Base-by-base conservation (phyloP, 2,797 vertebrate genomes). In the Borostomias antarcticus region DNA sequence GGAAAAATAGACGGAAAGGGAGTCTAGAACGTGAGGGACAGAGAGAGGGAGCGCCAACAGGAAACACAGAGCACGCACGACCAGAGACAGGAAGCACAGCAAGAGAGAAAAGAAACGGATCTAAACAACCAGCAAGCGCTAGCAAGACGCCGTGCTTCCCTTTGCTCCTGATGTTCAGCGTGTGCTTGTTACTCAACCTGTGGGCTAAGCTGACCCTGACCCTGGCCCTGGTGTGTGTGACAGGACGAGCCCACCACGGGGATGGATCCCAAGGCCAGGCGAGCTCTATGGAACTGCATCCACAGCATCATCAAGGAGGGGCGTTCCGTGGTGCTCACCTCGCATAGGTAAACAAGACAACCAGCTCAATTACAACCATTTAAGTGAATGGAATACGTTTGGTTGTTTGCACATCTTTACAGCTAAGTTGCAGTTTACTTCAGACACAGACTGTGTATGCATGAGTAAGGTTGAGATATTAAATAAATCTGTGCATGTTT, bases 201-300 rank as follows among this genome's bases (percentile, higher is more conserved):
- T 80, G 77, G 72, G 64, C 68, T 1, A 58, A 80, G 58, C 47
- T 80, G 7, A 78, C 59, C 59, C 47, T 80, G 7, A 78, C 59
- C 51, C 43, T 70, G 25, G 40, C 76, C 53, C 65, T 90, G 13
- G 30, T 81, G 1, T 57, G 78, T 4, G 58, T 86, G 75, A 56
- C 82, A 98, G 97, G 96, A 98, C 69, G 97, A 98, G 73, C 97
- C 96, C 56, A 98, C 97, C 50, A 98, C 97, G 0, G 96, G 96
- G 13, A 99, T 99, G 97, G 97, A 99, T 80, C 97, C 97, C 62
- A 97, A 96, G 78, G 95, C 97, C 37, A 94, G 96, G n/a, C 86
- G 96, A 15, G 96, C 98, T 25, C 83, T 99, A 56, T 99, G 97
- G 97, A 96, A 96, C 87, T 96, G 95, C 61, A 96, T 97, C 78